These are phyloP conservation scores for Pogonocherus hispidulus DNA, from an alignment of 2,888 invertebrate genomes.

Conservation along the genomic window DNA sequence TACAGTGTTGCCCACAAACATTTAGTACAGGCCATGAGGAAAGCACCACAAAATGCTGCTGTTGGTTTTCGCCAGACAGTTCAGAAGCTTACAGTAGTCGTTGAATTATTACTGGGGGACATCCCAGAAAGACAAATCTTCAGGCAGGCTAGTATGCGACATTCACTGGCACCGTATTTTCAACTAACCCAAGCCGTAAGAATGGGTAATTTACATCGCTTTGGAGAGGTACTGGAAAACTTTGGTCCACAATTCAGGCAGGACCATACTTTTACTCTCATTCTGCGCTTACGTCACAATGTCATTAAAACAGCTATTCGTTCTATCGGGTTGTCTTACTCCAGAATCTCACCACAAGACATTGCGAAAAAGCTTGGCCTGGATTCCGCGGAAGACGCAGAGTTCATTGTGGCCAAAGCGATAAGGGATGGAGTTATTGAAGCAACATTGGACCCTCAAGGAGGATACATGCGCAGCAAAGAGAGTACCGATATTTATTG, in stretches of 20 bases:
- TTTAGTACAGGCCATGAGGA: constrained; percentile 93
- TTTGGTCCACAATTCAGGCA: constrained; percentile 92
- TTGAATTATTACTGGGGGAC: constrained; percentile 95
- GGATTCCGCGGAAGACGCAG: constrained; percentile 97
- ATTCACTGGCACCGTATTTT: constrained; percentile 94
- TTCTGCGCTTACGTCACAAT: constrained; percentile 95
- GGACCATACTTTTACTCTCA: constrained; percentile 96
- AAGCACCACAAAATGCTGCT: constrained; percentile 98
- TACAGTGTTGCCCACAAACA: constrained; percentile 98
- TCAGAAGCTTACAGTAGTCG: constrained; percentile 94
- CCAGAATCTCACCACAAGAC: constrained; percentile 94
- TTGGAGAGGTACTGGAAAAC: constrained; percentile 93
- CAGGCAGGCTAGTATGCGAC: constrained; percentile 89
- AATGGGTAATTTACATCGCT: constrained; percentile 93
- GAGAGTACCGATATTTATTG: constrained; percentile 98
- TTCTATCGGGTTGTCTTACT: constrained; percentile 96
- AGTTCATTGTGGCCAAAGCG: constrained; percentile 98
- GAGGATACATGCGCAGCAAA: constrained; percentile 97
- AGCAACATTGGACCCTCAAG: constrained; percentile 95
- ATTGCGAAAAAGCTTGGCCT: constrained; percentile 94
- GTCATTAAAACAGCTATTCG: constrained; percentile 99
- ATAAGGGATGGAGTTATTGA: constrained; percentile 99
- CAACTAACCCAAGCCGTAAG: constrained; percentile 97
- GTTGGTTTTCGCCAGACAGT: constrained; percentile 98
- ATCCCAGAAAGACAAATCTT: constrained; percentile 98